Evolutionary conservation across 1,140 invertebrate genomes (phyloP).

Genomic region (Adelges cooleyi): DNA sequence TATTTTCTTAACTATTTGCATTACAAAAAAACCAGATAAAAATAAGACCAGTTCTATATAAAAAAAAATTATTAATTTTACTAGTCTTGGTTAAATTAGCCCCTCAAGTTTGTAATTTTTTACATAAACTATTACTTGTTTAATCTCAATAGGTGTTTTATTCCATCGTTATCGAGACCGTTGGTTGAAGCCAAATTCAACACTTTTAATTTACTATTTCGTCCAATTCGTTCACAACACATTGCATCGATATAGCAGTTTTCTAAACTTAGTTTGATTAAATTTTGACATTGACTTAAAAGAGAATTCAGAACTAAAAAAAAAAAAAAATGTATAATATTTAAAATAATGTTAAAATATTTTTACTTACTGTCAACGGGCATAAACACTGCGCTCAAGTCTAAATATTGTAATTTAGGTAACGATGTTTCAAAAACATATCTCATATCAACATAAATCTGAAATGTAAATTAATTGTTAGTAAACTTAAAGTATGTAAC

Average conservation of each 20-base stretch:
- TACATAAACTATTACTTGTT: conserved; percentile 43
- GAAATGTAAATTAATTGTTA: not conserved
- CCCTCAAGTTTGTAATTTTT: no score
- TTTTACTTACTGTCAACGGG: not conserved
- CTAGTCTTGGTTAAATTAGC: no score
- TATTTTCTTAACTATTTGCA: no score
- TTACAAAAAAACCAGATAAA: no score
- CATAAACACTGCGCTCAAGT: not conserved
- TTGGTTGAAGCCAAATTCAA: conserved; percentile 63
- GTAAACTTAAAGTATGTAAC: no score
- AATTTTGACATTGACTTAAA: conserved; percentile 51
- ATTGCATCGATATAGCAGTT: conserved; percentile 51
- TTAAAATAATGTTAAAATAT: no score
- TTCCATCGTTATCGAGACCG: conserved; percentile 48
- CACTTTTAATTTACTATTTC: conserved; percentile 53
- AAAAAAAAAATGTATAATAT: not conserved
- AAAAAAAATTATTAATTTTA: no score
- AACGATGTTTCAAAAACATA: not conserved
- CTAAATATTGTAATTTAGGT: conserved; percentile 4
- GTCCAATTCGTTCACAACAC: conserved; percentile 51
- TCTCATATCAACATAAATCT: not conserved
- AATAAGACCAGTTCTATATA: no score
- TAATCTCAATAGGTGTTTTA: conserved; percentile 50
- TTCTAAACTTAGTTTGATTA: conserved; percentile 75
- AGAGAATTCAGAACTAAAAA: conserved; percentile 45